These are phyloP conservation scores for Eucidaris tribuloides DNA, from an alignment of 35 echinoderm and acorn worm genomes.

Conservation along the genomic window DNA sequence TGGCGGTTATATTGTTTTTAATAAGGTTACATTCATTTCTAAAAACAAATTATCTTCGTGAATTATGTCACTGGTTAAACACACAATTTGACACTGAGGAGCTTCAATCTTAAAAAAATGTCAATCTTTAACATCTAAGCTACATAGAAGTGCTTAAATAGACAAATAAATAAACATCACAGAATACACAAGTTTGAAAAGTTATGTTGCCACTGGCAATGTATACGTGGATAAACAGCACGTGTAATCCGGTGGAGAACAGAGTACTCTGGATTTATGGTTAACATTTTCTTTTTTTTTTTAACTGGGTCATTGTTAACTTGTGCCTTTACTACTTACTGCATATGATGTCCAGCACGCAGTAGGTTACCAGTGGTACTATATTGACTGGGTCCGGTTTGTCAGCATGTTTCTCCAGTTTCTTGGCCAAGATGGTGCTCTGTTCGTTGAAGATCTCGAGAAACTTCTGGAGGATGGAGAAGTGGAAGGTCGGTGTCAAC, in stretches of 20 bases:
- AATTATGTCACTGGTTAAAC: too few species aligned
- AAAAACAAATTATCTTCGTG: too few species aligned
- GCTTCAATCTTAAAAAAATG: too few species aligned
- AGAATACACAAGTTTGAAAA: not conserved
- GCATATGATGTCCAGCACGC: slow-evolving; percentile 86
- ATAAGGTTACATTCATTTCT: too few species aligned
- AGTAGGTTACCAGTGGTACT: slow-evolving; percentile 67
- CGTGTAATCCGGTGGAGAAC: not conserved
- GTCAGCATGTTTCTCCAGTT: slow-evolving; percentile 18
- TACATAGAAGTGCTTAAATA: not conserved
- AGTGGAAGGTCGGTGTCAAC: slow-evolving; percentile 87
- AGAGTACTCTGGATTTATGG: not conserved
- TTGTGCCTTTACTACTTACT: too few species aligned
- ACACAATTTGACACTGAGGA: too few species aligned
- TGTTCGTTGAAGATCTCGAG: slow-evolving; percentile 82
- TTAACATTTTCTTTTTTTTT: not conserved
- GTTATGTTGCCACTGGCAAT: not conserved
- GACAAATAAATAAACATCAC: not conserved
- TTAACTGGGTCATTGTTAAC: too few species aligned
- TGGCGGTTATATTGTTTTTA: too few species aligned
- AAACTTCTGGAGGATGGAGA: slow-evolving; percentile 75
- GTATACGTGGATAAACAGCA: not conserved
- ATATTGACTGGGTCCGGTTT: slow-evolving; percentile 65
- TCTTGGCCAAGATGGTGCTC: slow-evolving; percentile 43
- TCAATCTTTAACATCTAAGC: too few species aligned